These are phyloP conservation scores for Ictalurus furcatus DNA, from an alignment of 2,113 vertebrate genomes.

Conservation along the genomic window DNA sequence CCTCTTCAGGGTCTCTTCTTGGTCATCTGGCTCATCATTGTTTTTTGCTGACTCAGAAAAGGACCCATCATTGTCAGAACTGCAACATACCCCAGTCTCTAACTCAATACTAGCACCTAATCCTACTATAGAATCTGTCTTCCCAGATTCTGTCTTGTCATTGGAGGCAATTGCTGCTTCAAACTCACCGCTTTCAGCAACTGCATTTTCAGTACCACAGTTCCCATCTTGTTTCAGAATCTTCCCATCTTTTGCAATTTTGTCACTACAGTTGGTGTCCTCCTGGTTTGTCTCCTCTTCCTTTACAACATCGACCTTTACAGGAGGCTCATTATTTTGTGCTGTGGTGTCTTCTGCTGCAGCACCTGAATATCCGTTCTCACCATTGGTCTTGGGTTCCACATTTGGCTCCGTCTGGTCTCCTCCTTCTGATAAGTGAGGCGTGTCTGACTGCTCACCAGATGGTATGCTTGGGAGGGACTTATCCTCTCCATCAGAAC, in stretches of 20 bases:
- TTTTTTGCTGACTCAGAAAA: conserved; percentile 44
- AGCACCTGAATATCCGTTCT: conserved; percentile 71
- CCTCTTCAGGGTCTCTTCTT: conserved; percentile 65
- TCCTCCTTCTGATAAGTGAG: conserved; percentile 40
- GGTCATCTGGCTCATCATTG: conserved; percentile 52
- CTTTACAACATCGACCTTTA: conserved; percentile 58
- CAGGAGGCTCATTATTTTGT: conserved; percentile 66
- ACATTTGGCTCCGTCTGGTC: conserved; percentile 27
- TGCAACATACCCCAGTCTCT: conserved; percentile 49
- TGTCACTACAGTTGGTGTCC: conserved; percentile 65
- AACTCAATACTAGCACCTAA: conserved; percentile 53
- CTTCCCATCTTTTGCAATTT: conserved; percentile 63
- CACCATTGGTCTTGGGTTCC: conserved; percentile 67
- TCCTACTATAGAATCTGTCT: conserved; percentile 42
- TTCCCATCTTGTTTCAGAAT: conserved; percentile 73
- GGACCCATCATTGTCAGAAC: conserved; percentile 58
- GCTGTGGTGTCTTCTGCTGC: conserved; percentile 64
- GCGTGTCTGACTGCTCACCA: conserved; percentile 48
- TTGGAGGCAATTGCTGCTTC: conserved; percentile 60
- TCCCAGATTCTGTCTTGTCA: conserved; percentile 58
- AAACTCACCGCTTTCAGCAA: conserved; percentile 78
- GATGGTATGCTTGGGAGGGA: conserved; percentile 44
- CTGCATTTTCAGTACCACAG: conserved; percentile 59
- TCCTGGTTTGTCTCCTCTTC: conserved; percentile 59
- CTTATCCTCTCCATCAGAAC: conserved; percentile 39